Percentiles rank a stretch among this genome's conserved stretches.
phyloP scores from a whole-genome alignment of 2,888 invertebrate species.

The Heliothis peltigera region DNA sequence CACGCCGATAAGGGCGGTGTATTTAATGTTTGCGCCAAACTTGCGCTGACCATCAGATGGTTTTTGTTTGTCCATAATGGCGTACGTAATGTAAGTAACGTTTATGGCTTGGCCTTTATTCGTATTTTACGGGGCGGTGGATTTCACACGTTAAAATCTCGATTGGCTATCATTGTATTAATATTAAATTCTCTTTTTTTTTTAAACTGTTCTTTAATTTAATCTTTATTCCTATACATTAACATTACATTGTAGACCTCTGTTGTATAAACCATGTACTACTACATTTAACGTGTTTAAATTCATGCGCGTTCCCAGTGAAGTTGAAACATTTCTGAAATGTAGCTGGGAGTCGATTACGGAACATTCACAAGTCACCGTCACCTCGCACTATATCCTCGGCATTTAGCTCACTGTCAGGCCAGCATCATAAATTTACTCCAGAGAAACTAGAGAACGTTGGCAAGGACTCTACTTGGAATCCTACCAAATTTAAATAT shows the following conservation, averaged over 20 bases:
- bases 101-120: conserved; percentile 11
- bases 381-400: conserved; percentile 50
- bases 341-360: conserved; percentile 59
- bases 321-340: conserved; percentile 59
- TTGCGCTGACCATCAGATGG: conserved; percentile 40
- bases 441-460: conserved; percentile 74
- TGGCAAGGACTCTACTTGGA: conserved; percentile 83
- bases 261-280: conserved; percentile 18
- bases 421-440: conserved; percentile 78
- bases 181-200: neutral
- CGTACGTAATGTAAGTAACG: conserved; percentile 14
- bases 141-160: neutral
- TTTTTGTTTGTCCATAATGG: conserved; percentile 41
- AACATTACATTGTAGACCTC: too few relatives aligned
- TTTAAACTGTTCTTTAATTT: too few relatives aligned
- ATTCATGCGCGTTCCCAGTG: conserved; percentile 43
- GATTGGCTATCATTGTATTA: neutral
- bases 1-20: conserved; percentile 43
- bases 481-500: conserved; percentile 85
- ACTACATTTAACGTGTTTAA: conserved; percentile 25
- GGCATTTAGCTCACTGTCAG: conserved; percentile 63
- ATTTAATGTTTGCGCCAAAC: conserved; percentile 51
- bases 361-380: conserved; percentile 61
- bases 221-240: too few relatives aligned
- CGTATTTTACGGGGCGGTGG: neutral